Base-by-base conservation (phyloP, 1,140 invertebrate species). In the Halesus radiatus region DNA sequence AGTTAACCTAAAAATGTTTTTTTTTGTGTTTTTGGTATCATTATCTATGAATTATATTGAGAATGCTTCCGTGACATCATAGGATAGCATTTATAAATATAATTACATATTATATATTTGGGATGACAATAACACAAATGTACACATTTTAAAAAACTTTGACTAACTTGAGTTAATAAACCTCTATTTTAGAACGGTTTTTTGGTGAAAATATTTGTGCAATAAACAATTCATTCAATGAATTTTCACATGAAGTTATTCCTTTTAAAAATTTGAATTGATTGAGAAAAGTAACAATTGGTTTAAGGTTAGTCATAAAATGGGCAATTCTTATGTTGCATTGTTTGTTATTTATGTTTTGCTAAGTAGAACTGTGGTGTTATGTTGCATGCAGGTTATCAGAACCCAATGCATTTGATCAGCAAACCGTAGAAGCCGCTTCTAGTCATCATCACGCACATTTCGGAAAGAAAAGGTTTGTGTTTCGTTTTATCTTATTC, bases 361-460 rank as follows among this genome's bases (percentile, higher is more conserved):
- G 82, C 79, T 81, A 70, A 84, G 84, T 86, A 85, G 85, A 84
- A 84, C 82, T 84, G 84, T 84, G 85, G 84, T 88, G 84, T 88
- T 85, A 45, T 88, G 18, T 53, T 88, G 85, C 86, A 83, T 81
- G 82, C 82, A 83, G 82, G 82, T 73, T 37, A 53, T 78, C 79
- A 52, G 82, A 83, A 76, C 72, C 45, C 58, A 76, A 80, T 83
- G 56, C 66, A 37, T 79, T 56, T 74, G 82, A 83, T 64, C 66
- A 79, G 15, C 76, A 79, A 66, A 76, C 78, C 60, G 13, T 76
- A 60, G 76, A 80, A 45, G 20, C 73, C 4, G 18, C 70, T 23
- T 22, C 66, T 66, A 68, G 80, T n/a, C 37, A 45, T 45, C 37
- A 45, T 54, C 70, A n/a, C 37, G 54, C 76, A 23, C 56, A 53